phyloP scores from a whole-genome alignment of 1,140 invertebrate species.

The Caenorhabditis remanei region DNA sequence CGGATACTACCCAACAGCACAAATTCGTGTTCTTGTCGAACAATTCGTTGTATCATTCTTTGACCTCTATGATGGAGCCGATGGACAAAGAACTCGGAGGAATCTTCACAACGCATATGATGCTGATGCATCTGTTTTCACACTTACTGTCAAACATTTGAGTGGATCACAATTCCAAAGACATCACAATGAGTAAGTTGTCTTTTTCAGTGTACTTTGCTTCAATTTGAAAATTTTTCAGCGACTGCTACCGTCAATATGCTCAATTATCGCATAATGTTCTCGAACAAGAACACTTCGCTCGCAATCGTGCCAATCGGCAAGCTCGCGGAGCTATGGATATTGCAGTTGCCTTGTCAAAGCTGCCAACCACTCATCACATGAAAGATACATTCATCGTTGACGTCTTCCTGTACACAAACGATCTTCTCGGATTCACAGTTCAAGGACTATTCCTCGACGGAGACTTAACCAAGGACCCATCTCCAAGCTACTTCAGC shows the following conservation, averaged over 20 bases:
- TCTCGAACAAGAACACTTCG: slow-evolving; percentile 53
- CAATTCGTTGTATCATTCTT: slow-evolving; percentile 37
- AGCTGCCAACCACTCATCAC: slow-evolving; percentile 62
- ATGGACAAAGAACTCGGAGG: slow-evolving; percentile 32
- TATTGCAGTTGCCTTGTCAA: slow-evolving; percentile 59
- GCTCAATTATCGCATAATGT: slow-evolving; percentile 60
- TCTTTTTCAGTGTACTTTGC: not conserved
- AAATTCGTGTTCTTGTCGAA: slow-evolving; percentile 53
- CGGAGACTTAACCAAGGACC: slow-evolving; percentile 51
- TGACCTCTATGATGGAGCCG: slow-evolving; percentile 39
- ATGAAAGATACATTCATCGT: slow-evolving; percentile 63
- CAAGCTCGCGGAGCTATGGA: slow-evolving; percentile 58
- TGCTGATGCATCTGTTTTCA: slow-evolving; percentile 44
- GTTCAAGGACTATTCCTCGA: slow-evolving; percentile 66
- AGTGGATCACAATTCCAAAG: not conserved
- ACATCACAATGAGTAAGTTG: slow-evolving; percentile 36
- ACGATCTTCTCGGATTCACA: slow-evolving; percentile 62
- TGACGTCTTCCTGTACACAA: slow-evolving; percentile 57
- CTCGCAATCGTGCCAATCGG: slow-evolving; percentile 45
- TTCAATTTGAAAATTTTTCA: slow-evolving; percentile 22
- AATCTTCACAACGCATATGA: slow-evolving; percentile 51
- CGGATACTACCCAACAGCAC: slow-evolving; percentile 39
- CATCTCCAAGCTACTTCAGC: slow-evolving; percentile 58
- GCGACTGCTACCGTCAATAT: slow-evolving; percentile 35
- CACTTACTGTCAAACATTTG: slow-evolving; percentile 44